A percentile compares a stretch with the other conserved stretches of the same genome.
Evolutionary conservation across 2,113 vertebrate genomes (phyloP).

Genomic region (Dasypus novemcinctus): DNA sequence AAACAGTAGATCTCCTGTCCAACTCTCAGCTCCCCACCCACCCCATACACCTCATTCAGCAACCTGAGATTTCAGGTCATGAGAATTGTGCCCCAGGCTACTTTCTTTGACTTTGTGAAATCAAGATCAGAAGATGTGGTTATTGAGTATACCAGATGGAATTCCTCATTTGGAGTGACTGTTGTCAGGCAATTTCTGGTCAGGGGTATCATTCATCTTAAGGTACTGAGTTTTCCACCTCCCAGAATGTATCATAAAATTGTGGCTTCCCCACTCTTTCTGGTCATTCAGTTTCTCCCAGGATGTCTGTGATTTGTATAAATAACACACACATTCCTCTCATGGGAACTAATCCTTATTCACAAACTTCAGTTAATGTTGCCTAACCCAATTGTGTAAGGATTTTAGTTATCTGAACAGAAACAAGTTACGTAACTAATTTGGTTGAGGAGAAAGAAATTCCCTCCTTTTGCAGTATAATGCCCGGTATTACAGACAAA

Average conservation of each 20-base stretch:
- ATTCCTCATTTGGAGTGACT: background rate
- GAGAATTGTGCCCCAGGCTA: background rate
- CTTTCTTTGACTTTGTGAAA: background rate
- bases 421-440: background rate
- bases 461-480: background rate
- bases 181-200: background rate
- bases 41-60: background rate
- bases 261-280: background rate
- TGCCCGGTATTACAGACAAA: background rate
- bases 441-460: background rate
- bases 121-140: background rate
- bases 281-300: background rate
- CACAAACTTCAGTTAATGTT: background rate
- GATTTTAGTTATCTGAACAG: conserved; percentile 13
- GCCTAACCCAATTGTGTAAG: background rate
- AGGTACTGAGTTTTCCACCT: background rate
- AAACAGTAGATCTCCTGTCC: background rate
- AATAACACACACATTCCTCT: background rate
- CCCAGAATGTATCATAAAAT: background rate
- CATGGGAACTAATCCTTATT: conserved; percentile 3
- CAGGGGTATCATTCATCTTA: background rate
- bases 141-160: background rate
- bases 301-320: conserved; percentile 43
- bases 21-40: background rate
- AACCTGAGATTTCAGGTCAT: background rate